These are phyloP conservation scores for Drosophila lowei DNA, from an alignment of 1,140 invertebrate species.

Conservation along the genomic window DNA sequence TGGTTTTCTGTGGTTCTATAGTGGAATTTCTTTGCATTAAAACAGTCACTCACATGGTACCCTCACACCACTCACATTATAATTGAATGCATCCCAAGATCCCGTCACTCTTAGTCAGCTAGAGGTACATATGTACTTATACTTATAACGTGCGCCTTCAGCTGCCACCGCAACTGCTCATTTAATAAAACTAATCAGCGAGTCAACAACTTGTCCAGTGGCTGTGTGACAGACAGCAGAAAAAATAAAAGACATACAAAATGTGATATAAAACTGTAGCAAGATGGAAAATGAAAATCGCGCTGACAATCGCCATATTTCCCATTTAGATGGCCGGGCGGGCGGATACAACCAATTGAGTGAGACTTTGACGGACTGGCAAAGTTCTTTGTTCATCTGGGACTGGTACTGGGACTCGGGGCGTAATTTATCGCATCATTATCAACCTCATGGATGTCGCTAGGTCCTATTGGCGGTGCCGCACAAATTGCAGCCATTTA, in stretches of 20 bases:
- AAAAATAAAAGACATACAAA: slow-evolving; percentile 6
- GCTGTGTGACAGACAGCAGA: neutral
- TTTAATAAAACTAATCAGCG: slow-evolving; percentile 77
- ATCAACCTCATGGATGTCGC: slow-evolving; percentile 43
- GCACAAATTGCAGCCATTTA: slow-evolving; percentile 77
- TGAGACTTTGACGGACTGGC: slow-evolving; percentile 54
- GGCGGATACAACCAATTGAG: slow-evolving; percentile 75
- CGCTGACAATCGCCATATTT: slow-evolving; percentile 71
- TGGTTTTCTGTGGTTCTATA: no score
- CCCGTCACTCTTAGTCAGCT: no score
- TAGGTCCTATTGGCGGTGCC: slow-evolving; percentile 59
- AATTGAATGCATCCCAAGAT: no score
- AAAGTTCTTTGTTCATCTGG: slow-evolving; percentile 45
- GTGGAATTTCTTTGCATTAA: no score
- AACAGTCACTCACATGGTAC: no score
- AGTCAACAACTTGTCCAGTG: slow-evolving; percentile 28
- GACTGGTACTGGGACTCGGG: neutral
- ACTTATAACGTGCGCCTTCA: neutral
- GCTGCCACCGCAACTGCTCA: slow-evolving; percentile 59
- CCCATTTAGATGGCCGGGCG: slow-evolving; percentile 40
- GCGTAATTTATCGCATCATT: slow-evolving; percentile 67
- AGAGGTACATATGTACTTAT: no score
- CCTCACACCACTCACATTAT: no score
- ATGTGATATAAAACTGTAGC: slow-evolving; percentile 5
- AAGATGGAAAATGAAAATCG: slow-evolving; percentile 35